These are phyloP conservation scores for Scolanthus callimorphus DNA, from an alignment of 92 coral and sea anemone species.

Conservation along the genomic window DNA sequence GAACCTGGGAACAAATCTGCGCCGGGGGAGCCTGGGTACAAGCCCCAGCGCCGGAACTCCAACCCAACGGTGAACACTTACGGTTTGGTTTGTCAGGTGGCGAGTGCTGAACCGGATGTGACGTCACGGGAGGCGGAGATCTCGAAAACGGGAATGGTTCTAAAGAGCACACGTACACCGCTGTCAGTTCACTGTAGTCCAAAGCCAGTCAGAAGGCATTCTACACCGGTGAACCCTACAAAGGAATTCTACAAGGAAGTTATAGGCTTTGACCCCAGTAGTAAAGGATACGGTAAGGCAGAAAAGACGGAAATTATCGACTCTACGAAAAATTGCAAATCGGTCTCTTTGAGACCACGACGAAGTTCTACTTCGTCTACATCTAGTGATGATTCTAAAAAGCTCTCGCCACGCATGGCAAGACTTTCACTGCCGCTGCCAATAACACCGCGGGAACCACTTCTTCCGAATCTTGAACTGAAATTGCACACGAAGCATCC, in stretches of 20 bases:
- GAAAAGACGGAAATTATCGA: neutral
- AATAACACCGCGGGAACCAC: constrained; percentile 25
- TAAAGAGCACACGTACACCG: constrained; percentile 25
- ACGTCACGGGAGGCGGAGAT: neutral
- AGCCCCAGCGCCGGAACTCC: constrained; percentile 2
- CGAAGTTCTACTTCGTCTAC: constrained; percentile 23
- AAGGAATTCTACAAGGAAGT: constrained; percentile 28
- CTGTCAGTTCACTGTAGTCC: constrained; percentile 44
- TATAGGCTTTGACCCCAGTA: constrained; percentile 6
- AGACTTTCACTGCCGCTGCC: constrained; percentile 16
- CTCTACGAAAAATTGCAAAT: neutral
- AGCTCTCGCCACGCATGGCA: neutral
- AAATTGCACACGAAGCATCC: constrained; percentile 29
- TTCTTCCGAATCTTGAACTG: constrained; percentile 27
- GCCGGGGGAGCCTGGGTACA: too few relatives aligned
- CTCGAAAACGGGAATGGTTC: constrained; percentile 24
- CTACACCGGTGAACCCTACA: constrained; percentile 27
- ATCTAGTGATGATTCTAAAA: constrained; percentile 30
- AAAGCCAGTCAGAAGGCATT: constrained; percentile 21
- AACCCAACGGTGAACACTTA: constrained; percentile 1
- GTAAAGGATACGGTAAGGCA: neutral
- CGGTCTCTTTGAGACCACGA: constrained; percentile 10
- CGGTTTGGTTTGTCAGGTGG: constrained; percentile 34
- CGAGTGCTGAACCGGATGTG: constrained; percentile 1
- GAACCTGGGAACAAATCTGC: constrained; percentile 8